phyloP scores from a whole-genome alignment of 2,888 invertebrate genomes.

The Cinara cedri region DNA sequence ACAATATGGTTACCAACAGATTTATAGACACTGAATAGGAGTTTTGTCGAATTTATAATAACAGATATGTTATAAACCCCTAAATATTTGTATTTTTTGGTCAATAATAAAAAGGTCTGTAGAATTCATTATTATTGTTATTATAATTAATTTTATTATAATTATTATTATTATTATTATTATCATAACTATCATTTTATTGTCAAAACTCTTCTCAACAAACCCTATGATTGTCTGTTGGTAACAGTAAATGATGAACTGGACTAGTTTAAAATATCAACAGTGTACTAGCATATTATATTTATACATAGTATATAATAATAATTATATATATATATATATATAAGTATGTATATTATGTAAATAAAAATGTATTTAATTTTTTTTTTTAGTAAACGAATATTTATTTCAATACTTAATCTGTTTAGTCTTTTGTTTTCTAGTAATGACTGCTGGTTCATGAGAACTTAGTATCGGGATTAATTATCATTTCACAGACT shows the following conservation, averaged over 20 bases:
- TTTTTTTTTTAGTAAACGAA: constrained; percentile 27
- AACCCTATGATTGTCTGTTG: constrained; percentile 49
- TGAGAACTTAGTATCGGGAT: constrained; percentile 41
- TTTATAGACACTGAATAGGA: background rate
- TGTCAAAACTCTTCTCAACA: constrained; percentile 41
- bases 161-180: constrained; percentile 4
- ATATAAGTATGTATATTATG: constrained; percentile 13
- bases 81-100: constrained; percentile 7
- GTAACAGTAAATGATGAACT: constrained; percentile 21
- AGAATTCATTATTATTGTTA: background rate
- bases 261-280: constrained; percentile 39
- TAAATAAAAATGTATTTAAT: background rate
- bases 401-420: constrained; percentile 49
- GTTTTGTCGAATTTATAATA: constrained; percentile 28
- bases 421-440: constrained; percentile 54
- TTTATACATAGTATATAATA: background rate
- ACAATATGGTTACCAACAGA: constrained; percentile 33
- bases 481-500: constrained; percentile 35
- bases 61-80: constrained; percentile 52
- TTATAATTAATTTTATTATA: constrained; percentile 1
- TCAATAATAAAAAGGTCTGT: constrained; percentile 22
- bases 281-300: constrained; percentile 15
- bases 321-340: constrained; percentile 3
- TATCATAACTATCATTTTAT: background rate
- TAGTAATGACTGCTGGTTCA: constrained; percentile 54